A percentile compares a stretch with the other conserved stretches of the same genome.
Conservation (phyloP, 2,888 invertebrate species). For the Cybosia mesomella region DNA sequence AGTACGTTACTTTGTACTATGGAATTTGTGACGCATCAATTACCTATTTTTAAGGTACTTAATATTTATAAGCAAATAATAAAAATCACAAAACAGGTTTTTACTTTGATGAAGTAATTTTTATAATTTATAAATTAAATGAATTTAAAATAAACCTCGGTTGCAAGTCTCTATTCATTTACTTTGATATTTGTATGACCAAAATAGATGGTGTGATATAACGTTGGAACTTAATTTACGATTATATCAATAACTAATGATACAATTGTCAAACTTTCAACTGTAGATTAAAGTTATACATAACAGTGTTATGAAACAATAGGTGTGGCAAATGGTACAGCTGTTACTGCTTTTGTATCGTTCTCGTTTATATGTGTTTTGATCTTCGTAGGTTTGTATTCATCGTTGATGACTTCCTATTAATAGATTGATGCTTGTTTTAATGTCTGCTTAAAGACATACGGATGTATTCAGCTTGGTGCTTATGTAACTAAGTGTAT, state of each 20-base stretch:
- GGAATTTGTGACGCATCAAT: too few species aligned
- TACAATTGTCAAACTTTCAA: conserved; percentile 76
- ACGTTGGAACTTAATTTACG: conserved; percentile 30
- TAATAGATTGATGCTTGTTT: conserved; percentile 31
- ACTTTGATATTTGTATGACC: not conserved
- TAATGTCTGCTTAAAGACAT: conserved; percentile 31
- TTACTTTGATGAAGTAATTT: not conserved
- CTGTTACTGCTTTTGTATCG: conserved; percentile 57
- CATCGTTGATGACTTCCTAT: conserved; percentile 36
- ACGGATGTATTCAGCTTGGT: conserved; percentile 24
- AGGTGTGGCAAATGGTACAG: conserved; percentile 66
- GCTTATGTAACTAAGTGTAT: conserved; percentile 23
- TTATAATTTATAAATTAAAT: not conserved
- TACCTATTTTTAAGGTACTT: too few species aligned
- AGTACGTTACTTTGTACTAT: too few species aligned
- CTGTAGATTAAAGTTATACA: conserved; percentile 65
- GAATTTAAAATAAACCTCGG: not conserved
- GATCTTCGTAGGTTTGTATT: conserved; percentile 33
- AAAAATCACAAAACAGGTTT: too few species aligned
- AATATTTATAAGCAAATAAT: too few species aligned
- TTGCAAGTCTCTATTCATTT: not conserved
- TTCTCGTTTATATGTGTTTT: conserved; percentile 46
- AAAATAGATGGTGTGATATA: not conserved
- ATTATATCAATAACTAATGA: conserved; percentile 51
- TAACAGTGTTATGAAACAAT: conserved; percentile 77